Base-by-base conservation (phyloP, 2,797 vertebrate species). In the Coreius guichenoti region DNA sequence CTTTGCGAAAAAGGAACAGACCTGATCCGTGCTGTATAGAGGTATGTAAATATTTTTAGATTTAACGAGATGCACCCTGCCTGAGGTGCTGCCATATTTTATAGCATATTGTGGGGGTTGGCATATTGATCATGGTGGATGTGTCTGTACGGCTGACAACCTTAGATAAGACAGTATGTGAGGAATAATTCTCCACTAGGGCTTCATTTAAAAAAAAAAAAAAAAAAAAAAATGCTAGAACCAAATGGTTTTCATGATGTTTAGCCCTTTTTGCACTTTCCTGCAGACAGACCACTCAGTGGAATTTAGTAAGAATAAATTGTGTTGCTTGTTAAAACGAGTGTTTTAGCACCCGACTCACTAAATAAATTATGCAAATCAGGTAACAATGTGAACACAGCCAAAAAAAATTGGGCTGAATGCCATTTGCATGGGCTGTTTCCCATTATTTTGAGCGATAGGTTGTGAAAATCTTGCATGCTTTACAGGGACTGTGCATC, bases 31-130 rank as follows among this genome's bases (percentile, higher is more conserved):
- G 68, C 76, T 63, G 39, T 29, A 80, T 83, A 67, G 80, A 80
- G 80, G 58, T 68, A 70, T 86, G 87, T 89, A 84, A 84, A 86
- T 81, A 77, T 83, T 82, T 82, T 81, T 80, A 80, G 74, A 31
- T 84, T 83, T 85, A 87, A 85, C 77, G 31, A 87, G 54, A 76
- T n/a, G 73, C 47, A 68, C 13, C n/a, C 54, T 21, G 86, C 82
- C 86, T 39, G 67, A 88, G 79, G 80, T 83, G 83, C 17, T 88
- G 85, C 85, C 81, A 82, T 65, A 49, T 56, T 80, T 80, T 86
- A 69, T 82, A 36, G 68, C 31, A 29, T 9, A 61, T 86, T 58
- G 16, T 39, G 33, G 36, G 26, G 51, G 75, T 47, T 82, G 45
- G 79, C 31, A 70, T 51, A 69, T 86, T 67, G 81, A 63, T 84